These are phyloP conservation scores for Perdita meconis DNA, from an alignment of 2,888 invertebrate genomes.

Conservation along the genomic window DNA sequence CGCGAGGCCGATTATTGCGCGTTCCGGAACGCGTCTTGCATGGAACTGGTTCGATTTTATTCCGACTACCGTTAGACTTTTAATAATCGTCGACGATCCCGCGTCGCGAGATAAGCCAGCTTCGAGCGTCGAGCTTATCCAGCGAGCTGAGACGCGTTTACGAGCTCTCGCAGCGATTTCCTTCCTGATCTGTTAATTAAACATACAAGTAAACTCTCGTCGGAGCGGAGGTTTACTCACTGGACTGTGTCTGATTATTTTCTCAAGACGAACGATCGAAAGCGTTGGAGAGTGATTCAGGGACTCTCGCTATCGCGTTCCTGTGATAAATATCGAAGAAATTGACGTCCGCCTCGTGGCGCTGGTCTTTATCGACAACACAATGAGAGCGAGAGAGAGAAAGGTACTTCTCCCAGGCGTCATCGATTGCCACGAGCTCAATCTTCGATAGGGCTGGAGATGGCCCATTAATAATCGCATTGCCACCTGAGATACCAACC, in stretches of 20 bases:
- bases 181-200: no score
- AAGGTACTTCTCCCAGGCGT: background rate
- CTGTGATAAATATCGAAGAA: background rate
- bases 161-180: no score
- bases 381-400: background rate
- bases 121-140: no score
- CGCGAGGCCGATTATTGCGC: conserved; percentile 22
- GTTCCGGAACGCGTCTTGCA: conserved; percentile 29
- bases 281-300: no score
- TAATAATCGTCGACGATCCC: background rate
- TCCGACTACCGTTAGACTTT: conserved; percentile 27
- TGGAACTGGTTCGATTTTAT: conserved; percentile 28
- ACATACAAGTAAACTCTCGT: no score
- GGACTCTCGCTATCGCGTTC: no score
- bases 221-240: no score
- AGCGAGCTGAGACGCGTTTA: no score
- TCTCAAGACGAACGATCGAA: no score
- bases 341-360: conserved; percentile 30
- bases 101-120: no score
- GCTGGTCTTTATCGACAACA: background rate
- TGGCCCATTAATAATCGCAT: conserved; percentile 17
- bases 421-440: background rate
- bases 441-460: background rate
- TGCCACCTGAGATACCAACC: background rate
- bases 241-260: no score